A percentile compares a stretch with the other conserved stretches of the same genome.
These are phyloP conservation scores for Dreissena rostriformis DNA, from an alignment of 1,140 invertebrate genomes.

Conservation along the genomic window DNA sequence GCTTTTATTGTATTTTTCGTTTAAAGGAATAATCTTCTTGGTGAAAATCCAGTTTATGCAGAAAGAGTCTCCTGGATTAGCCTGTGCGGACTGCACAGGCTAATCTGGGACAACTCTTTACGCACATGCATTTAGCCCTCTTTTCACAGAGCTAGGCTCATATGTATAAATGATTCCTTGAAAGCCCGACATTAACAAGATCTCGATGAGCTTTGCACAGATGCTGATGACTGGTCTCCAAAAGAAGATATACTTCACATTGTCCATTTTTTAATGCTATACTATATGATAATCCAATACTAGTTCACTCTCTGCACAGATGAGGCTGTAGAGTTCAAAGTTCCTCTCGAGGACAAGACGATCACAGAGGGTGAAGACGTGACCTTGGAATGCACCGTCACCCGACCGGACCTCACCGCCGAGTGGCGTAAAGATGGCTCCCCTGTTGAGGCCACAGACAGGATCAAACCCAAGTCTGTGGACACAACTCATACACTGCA, in stretches of 20 bases:
- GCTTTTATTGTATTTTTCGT: too few species aligned
- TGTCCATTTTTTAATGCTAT: too few species aligned
- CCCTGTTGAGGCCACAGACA: constrained; percentile 34
- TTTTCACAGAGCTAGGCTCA: too few species aligned
- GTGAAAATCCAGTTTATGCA: too few species aligned
- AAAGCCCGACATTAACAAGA: too few species aligned
- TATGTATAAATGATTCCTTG: too few species aligned
- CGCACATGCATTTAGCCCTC: too few species aligned
- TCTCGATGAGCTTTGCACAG: neutral
- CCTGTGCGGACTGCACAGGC: too few species aligned
- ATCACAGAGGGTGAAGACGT: constrained; percentile 92
- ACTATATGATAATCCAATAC: too few species aligned
- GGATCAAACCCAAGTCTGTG: constrained; percentile 43
- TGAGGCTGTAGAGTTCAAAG: constrained; percentile 82
- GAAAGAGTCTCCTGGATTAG: too few species aligned
- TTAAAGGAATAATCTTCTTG: too few species aligned
- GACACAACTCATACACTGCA: constrained; percentile 66
- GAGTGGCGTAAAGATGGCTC: constrained; percentile 92
- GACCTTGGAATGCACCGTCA: constrained; percentile 80
- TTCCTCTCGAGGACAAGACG: constrained; percentile 87
- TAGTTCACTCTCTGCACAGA: constrained; percentile 15
- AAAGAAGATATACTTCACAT: neutral
- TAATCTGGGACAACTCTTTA: too few species aligned
- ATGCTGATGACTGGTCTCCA: neutral
- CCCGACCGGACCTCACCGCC: constrained; percentile 90